Evolutionary conservation across 2,113 vertebrate genomes (phyloP).

Genomic region (Pimephales promelas): DNA sequence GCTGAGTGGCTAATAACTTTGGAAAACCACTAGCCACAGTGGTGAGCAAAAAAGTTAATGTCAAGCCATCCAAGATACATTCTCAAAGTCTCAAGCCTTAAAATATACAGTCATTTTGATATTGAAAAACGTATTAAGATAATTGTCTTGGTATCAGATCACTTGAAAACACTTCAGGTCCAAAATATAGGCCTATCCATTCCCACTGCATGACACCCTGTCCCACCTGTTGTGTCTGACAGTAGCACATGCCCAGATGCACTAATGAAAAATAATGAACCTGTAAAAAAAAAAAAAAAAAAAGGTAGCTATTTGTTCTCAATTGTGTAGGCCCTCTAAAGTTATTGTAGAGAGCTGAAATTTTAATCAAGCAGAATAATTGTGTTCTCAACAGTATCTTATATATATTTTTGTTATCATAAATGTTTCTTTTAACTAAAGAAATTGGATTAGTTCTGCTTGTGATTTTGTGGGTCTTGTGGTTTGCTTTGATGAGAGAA

Average conservation of each 20-base stretch:
- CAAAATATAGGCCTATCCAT: conserved; percentile 7
- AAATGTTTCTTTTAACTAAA: conserved; percentile 4
- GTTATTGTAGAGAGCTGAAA: neutral
- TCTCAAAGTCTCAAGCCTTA: neutral
- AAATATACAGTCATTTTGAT: neutral
- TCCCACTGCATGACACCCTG: neutral
- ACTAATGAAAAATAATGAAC: conserved; percentile 21
- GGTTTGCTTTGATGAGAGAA: conserved; percentile 8
- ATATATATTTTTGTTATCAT: conserved; percentile 15
- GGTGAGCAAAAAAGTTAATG: no score
- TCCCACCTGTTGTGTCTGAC: neutral
- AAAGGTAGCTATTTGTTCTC: conserved; percentile 16
- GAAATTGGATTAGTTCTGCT: neutral
- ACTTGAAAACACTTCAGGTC: neutral
- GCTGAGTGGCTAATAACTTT: no score
- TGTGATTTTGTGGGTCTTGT: neutral
- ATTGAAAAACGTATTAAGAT: neutral
- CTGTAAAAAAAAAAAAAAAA: conserved; percentile 11
- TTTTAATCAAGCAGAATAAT: conserved; percentile 40
- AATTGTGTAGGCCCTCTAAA: neutral
- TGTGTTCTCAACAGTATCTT: neutral
- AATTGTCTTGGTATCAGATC: neutral
- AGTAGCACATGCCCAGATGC: neutral
- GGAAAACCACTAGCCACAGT: no score
- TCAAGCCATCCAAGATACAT: neutral